Evolutionary conservation across 2,888 invertebrate species (phyloP), one percentile per base, ranked within the genome.

Genomic region (Calephelis perditalis): DNA sequence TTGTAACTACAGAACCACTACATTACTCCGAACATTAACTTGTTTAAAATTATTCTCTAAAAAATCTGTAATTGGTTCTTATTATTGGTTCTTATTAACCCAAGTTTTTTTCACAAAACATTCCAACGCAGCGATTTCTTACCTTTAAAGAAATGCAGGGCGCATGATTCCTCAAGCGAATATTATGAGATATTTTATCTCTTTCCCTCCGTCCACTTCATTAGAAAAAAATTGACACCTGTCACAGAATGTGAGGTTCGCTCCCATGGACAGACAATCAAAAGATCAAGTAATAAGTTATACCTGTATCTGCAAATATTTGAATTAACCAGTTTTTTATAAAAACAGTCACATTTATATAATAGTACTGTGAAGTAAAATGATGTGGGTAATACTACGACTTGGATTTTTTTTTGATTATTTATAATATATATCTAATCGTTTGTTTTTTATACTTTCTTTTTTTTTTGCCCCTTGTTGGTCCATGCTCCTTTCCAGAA

Each of bases 221-320:
- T 68, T 65, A 69, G 68, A 68, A 73, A 73, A 73, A 73, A 72
- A 72, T 71, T 71, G 73, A 73, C 73, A 73, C 71, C 72, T 73
- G 73, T 72, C 73, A 63, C 68, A 61, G 64, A 61, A 58, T 49
- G 15, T 49, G 26, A 57, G 61, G 71, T 70, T 71, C 71, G 71
- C 71, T 71, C 71, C 71, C 71, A 71, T 70, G 68, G 67, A 69
- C 70, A 61, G 57, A 63, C 63, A 57, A 65, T 62, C 63, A 60
- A 64, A 68, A 8, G 64, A 63, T 12, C 46, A n/a, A 49, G 26
- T 67, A 64, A 65, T 64, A 58, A 64, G 69, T 66, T 65, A 65
- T 65, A 69, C 67, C 66, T 65, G 66, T 59, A 56, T 55, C 62
- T 62, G 69, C 68, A 66, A 68, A 67, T 62, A 60, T 64, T 64